A percentile compares a stretch with the other conserved stretches of the same genome.
Conservation (phyloP, 2,113 vertebrate species). For the Himantopus leucocephalus region DNA sequence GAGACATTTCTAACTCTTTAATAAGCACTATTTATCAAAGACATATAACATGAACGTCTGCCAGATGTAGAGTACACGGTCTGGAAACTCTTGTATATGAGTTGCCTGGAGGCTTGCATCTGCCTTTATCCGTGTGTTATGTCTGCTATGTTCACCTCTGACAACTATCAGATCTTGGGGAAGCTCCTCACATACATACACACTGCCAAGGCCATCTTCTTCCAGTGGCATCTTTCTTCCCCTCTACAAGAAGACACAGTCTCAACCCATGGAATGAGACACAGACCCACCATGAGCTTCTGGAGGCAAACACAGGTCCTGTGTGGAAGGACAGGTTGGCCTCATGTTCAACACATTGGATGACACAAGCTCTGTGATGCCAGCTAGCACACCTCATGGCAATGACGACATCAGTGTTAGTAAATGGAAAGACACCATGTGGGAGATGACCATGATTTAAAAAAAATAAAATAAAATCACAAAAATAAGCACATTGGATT, state of each 20-base stretch:
- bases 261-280: no score
- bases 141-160: background rate
- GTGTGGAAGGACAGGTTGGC: background rate
- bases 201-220: background rate
- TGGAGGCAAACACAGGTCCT: background rate
- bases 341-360: background rate
- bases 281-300: background rate
- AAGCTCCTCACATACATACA: background rate
- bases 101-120: background rate
- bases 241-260: background rate
- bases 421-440: accelerated
- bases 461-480: background rate
- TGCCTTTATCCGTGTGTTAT: background rate
- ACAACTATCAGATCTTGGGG: background rate
- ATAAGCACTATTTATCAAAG: constrained; percentile 62
- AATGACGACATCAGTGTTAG: background rate
- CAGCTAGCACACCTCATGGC: background rate
- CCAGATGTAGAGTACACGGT: background rate
- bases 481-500: background rate
- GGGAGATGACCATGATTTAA: background rate
- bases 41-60: background rate
- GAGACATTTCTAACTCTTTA: constrained; percentile 42
- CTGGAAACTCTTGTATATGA: background rate
- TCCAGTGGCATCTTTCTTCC: background rate
- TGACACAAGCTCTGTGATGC: background rate